Percentiles rank a stretch among this genome's conserved stretches.
Conservation (phyloP, 2,888 invertebrate species). For the Theretra japonica region DNA sequence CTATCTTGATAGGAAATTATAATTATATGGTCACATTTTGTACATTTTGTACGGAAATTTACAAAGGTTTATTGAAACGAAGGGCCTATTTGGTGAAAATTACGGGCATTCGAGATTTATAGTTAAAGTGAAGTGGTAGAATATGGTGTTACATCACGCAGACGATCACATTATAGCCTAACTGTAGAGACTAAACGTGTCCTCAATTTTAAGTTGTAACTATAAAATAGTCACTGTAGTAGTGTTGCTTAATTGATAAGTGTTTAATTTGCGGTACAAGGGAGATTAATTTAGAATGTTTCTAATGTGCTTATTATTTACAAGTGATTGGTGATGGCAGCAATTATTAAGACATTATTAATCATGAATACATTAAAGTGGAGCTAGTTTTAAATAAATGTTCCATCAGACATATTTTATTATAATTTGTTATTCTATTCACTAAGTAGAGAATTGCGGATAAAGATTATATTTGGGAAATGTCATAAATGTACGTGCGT, state of each 20-base stretch:
- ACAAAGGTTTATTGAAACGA: constrained; percentile 36
- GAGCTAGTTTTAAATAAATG: constrained; percentile 52
- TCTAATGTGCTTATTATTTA: constrained; percentile 25
- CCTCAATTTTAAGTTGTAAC: constrained; percentile 49
- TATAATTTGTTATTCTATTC: constrained; percentile 61
- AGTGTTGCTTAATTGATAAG: constrained; percentile 70
- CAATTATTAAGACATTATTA: constrained; percentile 46
- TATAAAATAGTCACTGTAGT: constrained; percentile 59
- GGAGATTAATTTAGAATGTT: constrained; percentile 69
- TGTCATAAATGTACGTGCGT: not conserved
- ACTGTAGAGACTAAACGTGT: constrained; percentile 52
- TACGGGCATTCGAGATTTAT: constrained; percentile 49
- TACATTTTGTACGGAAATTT: constrained; percentile 49
- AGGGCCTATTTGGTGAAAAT: constrained; percentile 50
- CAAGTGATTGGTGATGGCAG: constrained; percentile 19
- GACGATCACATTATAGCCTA: constrained; percentile 53
- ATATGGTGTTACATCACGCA: constrained; percentile 48
- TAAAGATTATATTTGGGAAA: constrained; percentile 4
- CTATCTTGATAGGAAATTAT: constrained; percentile 25
- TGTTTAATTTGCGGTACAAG: constrained; percentile 72
- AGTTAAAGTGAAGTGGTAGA: constrained; percentile 34
- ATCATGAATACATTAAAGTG: constrained; percentile 49
- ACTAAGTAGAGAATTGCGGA: constrained; percentile 56
- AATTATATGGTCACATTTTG: constrained; percentile 53
- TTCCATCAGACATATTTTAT: not conserved